A percentile compares a stretch with the other conserved stretches of the same genome.
These are phyloP conservation scores for Phaethornis superciliosus DNA, from an alignment of 2,113 vertebrate species.

Conservation along the genomic window DNA sequence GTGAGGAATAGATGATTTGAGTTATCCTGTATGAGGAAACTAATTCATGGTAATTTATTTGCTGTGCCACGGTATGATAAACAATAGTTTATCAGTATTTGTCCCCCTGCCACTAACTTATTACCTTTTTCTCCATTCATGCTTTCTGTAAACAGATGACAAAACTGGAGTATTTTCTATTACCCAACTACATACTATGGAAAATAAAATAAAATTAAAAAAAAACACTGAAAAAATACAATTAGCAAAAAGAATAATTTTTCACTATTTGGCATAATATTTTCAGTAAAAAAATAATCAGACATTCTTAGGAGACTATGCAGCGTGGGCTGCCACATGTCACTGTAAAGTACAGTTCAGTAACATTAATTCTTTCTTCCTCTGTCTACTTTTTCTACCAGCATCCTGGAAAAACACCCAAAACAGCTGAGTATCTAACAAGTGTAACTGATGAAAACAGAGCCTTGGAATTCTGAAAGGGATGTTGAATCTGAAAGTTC, in stretches of 20 bases:
- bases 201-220: background rate
- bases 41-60: background rate
- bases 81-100: background rate
- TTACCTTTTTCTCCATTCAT: background rate
- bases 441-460: background rate
- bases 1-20: background rate
- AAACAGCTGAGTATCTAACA: background rate
- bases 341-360: background rate
- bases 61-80: background rate
- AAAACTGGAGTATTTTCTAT: background rate
- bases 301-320: background rate
- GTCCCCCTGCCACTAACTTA: background rate
- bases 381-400: background rate
- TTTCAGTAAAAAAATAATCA: background rate
- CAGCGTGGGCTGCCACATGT: background rate
- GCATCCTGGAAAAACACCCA: background rate
- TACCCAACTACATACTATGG: background rate
- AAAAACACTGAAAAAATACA: background rate
- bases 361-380: background rate
- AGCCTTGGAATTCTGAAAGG: background rate
- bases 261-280: background rate
- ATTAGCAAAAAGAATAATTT: no score
- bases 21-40: background rate
- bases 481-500: slow-evolving; percentile 6
- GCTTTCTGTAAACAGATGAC: background rate